Evolutionary conservation across 2,888 invertebrate species (phyloP).

Genomic region (Eupeodes luniger): DNA sequence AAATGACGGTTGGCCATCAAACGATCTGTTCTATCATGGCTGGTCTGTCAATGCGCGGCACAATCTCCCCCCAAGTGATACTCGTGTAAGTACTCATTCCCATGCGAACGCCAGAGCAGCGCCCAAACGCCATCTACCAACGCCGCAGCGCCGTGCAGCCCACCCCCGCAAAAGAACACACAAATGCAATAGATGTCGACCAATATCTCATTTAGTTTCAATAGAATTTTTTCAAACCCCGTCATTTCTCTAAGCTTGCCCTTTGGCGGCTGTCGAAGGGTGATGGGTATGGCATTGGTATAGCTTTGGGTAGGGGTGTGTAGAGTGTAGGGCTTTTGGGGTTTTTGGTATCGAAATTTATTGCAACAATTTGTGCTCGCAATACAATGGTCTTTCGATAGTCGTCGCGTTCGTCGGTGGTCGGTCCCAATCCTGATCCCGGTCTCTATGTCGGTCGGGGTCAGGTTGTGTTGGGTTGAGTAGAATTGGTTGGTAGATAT

Average conservation of each 20-base stretch:
- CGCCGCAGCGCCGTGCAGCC: no score
- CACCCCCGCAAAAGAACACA: neutral
- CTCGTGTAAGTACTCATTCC: neutral
- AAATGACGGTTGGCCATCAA: slow-evolving; percentile 75
- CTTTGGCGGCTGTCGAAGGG: slow-evolving; percentile 6
- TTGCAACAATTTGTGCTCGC: slow-evolving; percentile 71
- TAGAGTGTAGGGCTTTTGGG: slow-evolving; percentile 16
- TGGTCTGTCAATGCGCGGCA: slow-evolving; percentile 66
- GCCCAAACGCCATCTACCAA: no score
- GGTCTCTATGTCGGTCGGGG: neutral
- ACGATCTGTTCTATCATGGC: slow-evolving; percentile 52
- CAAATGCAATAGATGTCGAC: slow-evolving; percentile 74
- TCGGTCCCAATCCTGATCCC: neutral
- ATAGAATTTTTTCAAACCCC: slow-evolving; percentile 59
- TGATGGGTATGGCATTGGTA: neutral
- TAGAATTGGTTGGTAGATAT: slow-evolving; percentile 33
- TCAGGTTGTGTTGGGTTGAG: neutral
- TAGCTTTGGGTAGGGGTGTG: neutral
- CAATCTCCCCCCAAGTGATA: slow-evolving; percentile 20
- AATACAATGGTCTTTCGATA: slow-evolving; percentile 65
- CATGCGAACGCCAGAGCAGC: neutral
- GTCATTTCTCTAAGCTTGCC: slow-evolving; percentile 60
- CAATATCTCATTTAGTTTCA: slow-evolving; percentile 75
- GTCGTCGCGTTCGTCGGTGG: neutral
- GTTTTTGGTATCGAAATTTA: slow-evolving; percentile 68